Evolutionary conservation across 2,797 vertebrate genomes (phyloP), one percentile per base, ranked within the genome.

Genomic region (Ispidina picta): DNA sequence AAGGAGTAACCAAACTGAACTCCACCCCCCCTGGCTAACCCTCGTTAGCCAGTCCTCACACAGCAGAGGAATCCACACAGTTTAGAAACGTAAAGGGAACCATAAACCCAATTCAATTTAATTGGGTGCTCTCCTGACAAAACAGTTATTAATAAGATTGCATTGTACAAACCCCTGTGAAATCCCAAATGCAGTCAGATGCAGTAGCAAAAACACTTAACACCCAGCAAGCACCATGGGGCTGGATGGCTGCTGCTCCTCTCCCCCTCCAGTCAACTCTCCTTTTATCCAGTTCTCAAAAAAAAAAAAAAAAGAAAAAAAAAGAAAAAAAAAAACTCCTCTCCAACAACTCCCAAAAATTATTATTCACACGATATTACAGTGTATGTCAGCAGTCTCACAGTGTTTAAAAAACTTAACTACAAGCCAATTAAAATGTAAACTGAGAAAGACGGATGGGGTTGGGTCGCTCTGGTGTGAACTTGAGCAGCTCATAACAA

Each of bases 351-450:
- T 95, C 89, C 97, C 92, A 98, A 98, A 97, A 98, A 98, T 98
- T 97, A 98, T 98, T 97, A 98, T 98, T 98, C 97, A 98, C 97
- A 97, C 90, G 95, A 95, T 97, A 98, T 98, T 98, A 97, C 97
- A 97, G 97, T 97, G 97, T 97, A 97, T 98, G 97, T 98, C 98
- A 98, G 98, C 97, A 98, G 96, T 97, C 98, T 97, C 90, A 82
- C 96, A 97, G 97, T 98, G 97, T 98, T 98, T 98, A 98, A 98
- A 97, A 98, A 98, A 97, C 96, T 97, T 98, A 98, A 98, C 97
- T 97, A 97, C 96, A 97, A 98, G 98, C 98, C 98, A 98, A 98
- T 98, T 98, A 98, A 98, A 98, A 98, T 97, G 97, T 98, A 98
- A 98, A 98, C 97, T 96, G 98, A 98, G 98, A 98, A 98, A 98